Evolutionary conservation across 2,113 vertebrate genomes (phyloP).

Genomic region (Ranitomeya variabilis): DNA sequence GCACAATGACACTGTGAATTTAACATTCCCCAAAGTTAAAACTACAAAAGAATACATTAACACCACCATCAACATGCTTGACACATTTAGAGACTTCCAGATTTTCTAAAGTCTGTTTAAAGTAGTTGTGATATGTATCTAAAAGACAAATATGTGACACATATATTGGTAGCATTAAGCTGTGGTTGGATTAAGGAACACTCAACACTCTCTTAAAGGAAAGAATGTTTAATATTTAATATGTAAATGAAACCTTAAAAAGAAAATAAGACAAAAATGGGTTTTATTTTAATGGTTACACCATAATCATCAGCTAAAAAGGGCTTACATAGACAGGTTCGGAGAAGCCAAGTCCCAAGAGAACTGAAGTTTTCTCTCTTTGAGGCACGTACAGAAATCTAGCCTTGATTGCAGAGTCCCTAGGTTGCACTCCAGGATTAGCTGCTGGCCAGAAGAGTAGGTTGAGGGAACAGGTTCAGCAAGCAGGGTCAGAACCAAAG

Average conservation of each 20-base stretch:
- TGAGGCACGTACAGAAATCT: too few relatives aligned
- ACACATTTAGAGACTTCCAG: slow-evolving; percentile 1
- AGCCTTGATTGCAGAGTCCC: too few relatives aligned
- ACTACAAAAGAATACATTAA: slow-evolving; percentile 15
- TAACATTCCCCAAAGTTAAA: not conserved
- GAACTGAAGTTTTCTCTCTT: too few relatives aligned
- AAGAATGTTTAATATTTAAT: not conserved
- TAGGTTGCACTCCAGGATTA: too few relatives aligned
- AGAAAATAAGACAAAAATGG: not conserved
- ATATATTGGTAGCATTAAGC: not conserved
- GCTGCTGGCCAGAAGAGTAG: too few relatives aligned
- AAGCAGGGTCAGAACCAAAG: too few relatives aligned
- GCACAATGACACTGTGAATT: not conserved
- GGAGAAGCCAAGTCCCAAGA: too few relatives aligned
- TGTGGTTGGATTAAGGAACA: slow-evolving; percentile 17
- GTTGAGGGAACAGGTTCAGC: too few relatives aligned
- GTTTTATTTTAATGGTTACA: not conserved
- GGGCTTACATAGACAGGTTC: too few relatives aligned
- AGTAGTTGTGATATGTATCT: slow-evolving; percentile 19
- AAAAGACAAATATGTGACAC: slow-evolving; percentile 20
- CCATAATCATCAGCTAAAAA: too few relatives aligned
- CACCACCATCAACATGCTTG: not conserved
- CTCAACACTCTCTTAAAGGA: not conserved
- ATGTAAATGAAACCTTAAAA: not conserved
- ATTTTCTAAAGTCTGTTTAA: slow-evolving; percentile 10